These are phyloP conservation scores for Mesorhabditis belari DNA, from an alignment of 2,888 invertebrate species.

Conservation along the genomic window DNA sequence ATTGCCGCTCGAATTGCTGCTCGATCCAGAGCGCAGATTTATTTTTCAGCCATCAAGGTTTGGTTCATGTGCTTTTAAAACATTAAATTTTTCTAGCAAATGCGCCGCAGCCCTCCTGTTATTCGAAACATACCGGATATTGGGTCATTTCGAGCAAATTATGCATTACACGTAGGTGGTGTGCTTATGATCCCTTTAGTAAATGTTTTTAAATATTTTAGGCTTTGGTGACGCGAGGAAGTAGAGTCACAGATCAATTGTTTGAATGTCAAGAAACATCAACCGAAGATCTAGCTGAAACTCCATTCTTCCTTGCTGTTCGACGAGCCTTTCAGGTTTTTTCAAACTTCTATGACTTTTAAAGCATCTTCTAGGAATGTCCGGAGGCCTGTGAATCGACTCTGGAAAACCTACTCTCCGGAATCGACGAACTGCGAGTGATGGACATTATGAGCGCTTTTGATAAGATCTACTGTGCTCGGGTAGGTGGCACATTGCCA, in stretches of 20 bases:
- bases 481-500: neutral
- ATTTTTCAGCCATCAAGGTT: no score
- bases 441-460: slow-evolving; percentile 23
- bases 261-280: slow-evolving; percentile 11
- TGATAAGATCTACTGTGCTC: slow-evolving; percentile 14
- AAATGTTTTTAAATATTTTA: slow-evolving; percentile 13
- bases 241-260: slow-evolving; percentile 30
- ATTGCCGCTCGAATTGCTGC: slow-evolving; percentile 4
- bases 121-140: slow-evolving; percentile 10
- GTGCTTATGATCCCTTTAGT: neutral
- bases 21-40: slow-evolving; percentile 14
- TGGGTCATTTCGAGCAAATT: slow-evolving; percentile 30
- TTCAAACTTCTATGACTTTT: neutral
- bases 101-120: slow-evolving; percentile 14
- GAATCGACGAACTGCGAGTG: slow-evolving; percentile 31
- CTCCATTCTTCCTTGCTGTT: slow-evolving; percentile 13
- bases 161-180: slow-evolving; percentile 18
- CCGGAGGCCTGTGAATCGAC: slow-evolving; percentile 30
- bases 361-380: slow-evolving; percentile 16
- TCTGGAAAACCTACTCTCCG: slow-evolving; percentile 31
- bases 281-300: slow-evolving; percentile 7
- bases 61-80: no score
- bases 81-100: no score
- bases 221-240: slow-evolving; percentile 34
- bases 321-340: slow-evolving; percentile 1